phyloP scores from a whole-genome alignment of 2,797 vertebrate species.

The Erethizon dorsatum region DNA sequence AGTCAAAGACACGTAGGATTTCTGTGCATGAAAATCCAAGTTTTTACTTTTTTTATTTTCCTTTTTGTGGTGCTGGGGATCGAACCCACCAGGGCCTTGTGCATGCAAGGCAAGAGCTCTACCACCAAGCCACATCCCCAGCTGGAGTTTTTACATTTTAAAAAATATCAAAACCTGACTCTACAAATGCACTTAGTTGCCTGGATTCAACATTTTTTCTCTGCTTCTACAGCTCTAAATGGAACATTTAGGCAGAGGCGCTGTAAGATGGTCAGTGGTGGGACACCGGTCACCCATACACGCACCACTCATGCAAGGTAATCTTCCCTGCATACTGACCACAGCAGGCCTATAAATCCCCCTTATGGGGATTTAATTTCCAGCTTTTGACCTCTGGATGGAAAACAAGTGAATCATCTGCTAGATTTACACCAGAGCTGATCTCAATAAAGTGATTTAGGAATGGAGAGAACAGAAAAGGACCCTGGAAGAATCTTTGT shows the following conservation, averaged over 20 bases:
- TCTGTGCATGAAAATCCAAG: neutral
- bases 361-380: slow-evolving; percentile 81
- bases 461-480: neutral
- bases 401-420: slow-evolving; percentile 79
- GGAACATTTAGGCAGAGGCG: neutral
- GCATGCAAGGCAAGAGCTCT: too few species aligned
- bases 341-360: slow-evolving; percentile 78
- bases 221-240: neutral
- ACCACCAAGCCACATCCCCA: too few species aligned
- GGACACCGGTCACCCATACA: accelerated
- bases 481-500: neutral
- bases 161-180: neutral
- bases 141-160: slow-evolving; percentile 21
- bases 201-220: neutral
- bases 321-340: slow-evolving; percentile 63
- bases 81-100: too few species aligned
- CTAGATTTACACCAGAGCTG: slow-evolving; percentile 60
- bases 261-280: accelerated
- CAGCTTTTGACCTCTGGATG: slow-evolving; percentile 83
- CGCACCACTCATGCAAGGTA: neutral
- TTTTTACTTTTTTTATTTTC: slow-evolving; percentile 5
- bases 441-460: slow-evolving; percentile 18
- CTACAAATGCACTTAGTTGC: neutral
- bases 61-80: too few species aligned
- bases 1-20: neutral